These are phyloP conservation scores for Eulemur rubriventer DNA, from an alignment of 2,797 vertebrate genomes.

Conservation along the genomic window DNA sequence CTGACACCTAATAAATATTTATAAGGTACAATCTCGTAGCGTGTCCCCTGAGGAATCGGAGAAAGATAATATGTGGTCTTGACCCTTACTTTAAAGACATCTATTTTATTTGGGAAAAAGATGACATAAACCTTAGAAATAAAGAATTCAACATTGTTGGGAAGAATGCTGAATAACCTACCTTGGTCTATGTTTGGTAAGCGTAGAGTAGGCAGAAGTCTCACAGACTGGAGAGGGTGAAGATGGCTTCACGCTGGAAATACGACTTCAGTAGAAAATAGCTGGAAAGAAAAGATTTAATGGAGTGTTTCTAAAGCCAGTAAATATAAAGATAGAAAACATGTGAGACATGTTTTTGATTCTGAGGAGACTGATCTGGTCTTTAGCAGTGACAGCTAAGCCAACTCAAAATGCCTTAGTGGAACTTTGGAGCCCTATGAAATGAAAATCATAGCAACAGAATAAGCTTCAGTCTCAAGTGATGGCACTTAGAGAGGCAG, in stretches of 20 bases:
- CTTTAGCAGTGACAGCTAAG: neutral
- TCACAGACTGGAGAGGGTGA: rapidly evolving
- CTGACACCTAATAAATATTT: neutral
- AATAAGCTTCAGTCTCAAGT: neutral
- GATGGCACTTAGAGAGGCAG: neutral
- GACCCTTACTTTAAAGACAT: neutral
- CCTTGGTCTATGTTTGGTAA: neutral
- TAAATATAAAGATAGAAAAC: neutral
- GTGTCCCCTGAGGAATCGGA: neutral
- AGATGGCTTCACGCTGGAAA: neutral
- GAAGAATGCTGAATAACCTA: neutral
- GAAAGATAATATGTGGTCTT: neutral
- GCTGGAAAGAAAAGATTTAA: neutral
- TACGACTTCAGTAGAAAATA: neutral
- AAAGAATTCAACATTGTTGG: neutral
- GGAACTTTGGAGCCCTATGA: neutral
- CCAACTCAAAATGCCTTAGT: neutral
- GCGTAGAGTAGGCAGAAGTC: neutral
- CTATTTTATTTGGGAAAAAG: neutral
- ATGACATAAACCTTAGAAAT: neutral
- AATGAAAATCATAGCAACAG: neutral
- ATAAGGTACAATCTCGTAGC: neutral
- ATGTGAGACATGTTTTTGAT: neutral
- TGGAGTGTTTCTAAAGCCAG: neutral
- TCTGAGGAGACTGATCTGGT: neutral